phyloP scores from a whole-genome alignment of 2,888 invertebrate species.

The Patella caerulea region DNA sequence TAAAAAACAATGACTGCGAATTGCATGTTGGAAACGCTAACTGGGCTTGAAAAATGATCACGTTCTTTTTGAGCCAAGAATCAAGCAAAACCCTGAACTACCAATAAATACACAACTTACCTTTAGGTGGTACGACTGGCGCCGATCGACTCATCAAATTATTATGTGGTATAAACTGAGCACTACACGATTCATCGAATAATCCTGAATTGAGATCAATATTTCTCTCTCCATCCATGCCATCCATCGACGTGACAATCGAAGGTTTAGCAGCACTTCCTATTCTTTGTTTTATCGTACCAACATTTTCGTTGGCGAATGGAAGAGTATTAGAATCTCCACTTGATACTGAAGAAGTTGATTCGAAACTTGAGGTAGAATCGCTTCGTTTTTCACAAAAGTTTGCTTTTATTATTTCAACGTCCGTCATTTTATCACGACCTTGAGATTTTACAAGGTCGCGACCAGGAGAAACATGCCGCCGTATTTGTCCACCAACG shows the following conservation, averaged over 20 bases:
- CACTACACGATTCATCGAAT: conserved; percentile 34
- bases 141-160: neutral
- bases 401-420: conserved; percentile 4
- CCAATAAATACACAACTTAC: neutral
- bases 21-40: too few species aligned
- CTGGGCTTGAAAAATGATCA: too few species aligned
- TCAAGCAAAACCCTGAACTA: too few species aligned
- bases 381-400: conserved; percentile 36
- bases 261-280: conserved; percentile 60
- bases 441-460: conserved; percentile 14
- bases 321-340: conserved; percentile 91
- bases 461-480: conserved; percentile 17
- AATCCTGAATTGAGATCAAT: conserved; percentile 39
- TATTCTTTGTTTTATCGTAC: conserved; percentile 91
- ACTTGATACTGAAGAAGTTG: conserved; percentile 77
- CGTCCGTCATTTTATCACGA: conserved; percentile 15
- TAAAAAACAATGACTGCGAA: too few species aligned
- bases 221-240: conserved; percentile 34
- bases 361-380: conserved; percentile 48
- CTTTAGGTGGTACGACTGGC: neutral
- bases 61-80: too few species aligned
- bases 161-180: neutral
- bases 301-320: conserved; percentile 98
- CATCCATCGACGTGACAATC: conserved; percentile 54
- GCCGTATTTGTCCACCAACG: conserved; percentile 17